Base-by-base conservation (phyloP, 2,113 vertebrate genomes). In the Neopipo cinnamomea region DNA sequence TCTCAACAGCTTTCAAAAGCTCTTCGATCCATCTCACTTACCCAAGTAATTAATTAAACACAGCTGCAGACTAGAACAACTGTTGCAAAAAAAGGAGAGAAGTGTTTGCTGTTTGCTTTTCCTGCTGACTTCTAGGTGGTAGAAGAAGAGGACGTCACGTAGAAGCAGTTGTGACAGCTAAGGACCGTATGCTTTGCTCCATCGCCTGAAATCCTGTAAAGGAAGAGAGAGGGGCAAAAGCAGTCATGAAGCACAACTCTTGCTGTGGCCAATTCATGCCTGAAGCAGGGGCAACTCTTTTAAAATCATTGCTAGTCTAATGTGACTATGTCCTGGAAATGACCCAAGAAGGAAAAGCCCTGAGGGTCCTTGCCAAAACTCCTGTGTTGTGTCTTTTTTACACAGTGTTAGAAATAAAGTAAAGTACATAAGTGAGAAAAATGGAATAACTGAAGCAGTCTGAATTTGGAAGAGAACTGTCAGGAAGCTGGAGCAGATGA, bases 31-130 rank as follows among this genome's bases (percentile, higher is more conserved):
- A 89, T 95, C 85, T 97, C 94, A 84, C 91, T 95, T 96, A 89
- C 84, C 73, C 73, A 81, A 75, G 68, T 91, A 94, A 95, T 97
- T 95, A 97, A 96, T 96, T 93, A 96, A 97, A 94, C 78, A 88
- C 95, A 97, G 95, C 89, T 97, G 95, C 84, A 75, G 95, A 90
- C 68, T 61, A 65, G 93, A 93, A 94, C 88, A 96, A 95, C 92
- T 90, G 90, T 86, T 95, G 47, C 27, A 89, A 90, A 70, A 49
- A 90, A 62, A 72, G 31, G 31, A 91, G 63, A 68, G 37, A 81
- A 31, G 42, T 37, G 50, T 86, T 85, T 67, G 56, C 65, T 7
- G 0, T 73, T 88, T 85, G 52, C 67, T 79, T 96, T 94, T 92
- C 50, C 76, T 85, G 65, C 68, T 78, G 52, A 13, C 11, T 95